Percentiles rank a stretch among this genome's conserved stretches.
These are phyloP conservation scores for Paracanthobrama guichenoti DNA, from an alignment of 2,113 vertebrate genomes.

Conservation along the genomic window DNA sequence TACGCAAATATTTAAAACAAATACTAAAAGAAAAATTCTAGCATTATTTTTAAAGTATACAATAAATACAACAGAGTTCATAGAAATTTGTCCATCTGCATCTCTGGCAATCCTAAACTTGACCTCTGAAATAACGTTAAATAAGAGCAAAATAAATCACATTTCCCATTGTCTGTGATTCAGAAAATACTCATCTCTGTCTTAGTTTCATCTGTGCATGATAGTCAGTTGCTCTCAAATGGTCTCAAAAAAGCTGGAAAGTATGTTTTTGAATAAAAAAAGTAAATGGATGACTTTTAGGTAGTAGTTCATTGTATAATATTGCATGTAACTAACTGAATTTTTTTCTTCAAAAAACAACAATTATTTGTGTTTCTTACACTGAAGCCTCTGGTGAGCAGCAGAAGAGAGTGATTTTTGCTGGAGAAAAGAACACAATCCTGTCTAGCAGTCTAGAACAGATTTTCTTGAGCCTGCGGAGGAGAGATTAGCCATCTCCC, in stretches of 20 bases:
- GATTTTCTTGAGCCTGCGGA: slow-evolving; percentile 56
- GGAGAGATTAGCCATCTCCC: slow-evolving; percentile 62
- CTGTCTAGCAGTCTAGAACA: slow-evolving; percentile 46
- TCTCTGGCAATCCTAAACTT: too few relatives aligned
- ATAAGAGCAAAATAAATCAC: neutral
- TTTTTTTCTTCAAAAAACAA: too few relatives aligned
- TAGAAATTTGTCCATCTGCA: too few relatives aligned
- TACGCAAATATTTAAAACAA: neutral
- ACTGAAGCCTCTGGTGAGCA: neutral
- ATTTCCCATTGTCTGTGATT: neutral
- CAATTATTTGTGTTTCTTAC: neutral
- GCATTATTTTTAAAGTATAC: neutral
- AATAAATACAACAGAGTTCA: neutral
- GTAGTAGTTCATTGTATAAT: too few relatives aligned
- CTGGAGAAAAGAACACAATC: slow-evolving; percentile 41
- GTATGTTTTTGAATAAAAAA: too few relatives aligned
- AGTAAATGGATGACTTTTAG: too few relatives aligned
- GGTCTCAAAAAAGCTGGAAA: neutral
- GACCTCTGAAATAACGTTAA: neutral
- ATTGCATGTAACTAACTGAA: neutral
- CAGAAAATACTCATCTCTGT: neutral
- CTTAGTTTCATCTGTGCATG: neutral
- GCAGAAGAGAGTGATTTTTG: slow-evolving; percentile 29
- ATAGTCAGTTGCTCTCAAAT: neutral
- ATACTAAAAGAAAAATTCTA: neutral